These are phyloP conservation scores for Apocheima hispidaria DNA, from an alignment of 2,888 invertebrate genomes.

Conservation along the genomic window DNA sequence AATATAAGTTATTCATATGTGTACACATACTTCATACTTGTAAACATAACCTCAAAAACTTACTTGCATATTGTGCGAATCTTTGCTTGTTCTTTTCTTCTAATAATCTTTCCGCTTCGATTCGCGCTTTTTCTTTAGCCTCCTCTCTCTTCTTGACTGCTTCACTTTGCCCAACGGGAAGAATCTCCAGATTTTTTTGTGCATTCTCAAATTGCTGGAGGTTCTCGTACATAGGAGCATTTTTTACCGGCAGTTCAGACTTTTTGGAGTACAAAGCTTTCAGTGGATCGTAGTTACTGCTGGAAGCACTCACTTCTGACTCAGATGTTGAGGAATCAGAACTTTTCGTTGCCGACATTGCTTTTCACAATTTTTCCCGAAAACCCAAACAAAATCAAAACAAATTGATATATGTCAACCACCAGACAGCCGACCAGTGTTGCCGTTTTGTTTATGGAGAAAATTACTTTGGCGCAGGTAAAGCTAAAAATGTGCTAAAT, in stretches of 20 bases:
- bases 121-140: slow-evolving; percentile 61
- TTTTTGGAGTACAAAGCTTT: slow-evolving; percentile 88
- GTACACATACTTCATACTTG: neutral
- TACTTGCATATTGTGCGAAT: slow-evolving; percentile 75
- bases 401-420: neutral
- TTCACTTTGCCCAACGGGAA: slow-evolving; percentile 65
- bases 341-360: slow-evolving; percentile 63
- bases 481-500: too few species aligned
- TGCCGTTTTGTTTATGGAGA: neutral
- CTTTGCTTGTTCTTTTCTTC: slow-evolving; percentile 74
- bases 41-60: slow-evolving; percentile 74
- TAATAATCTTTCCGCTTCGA: slow-evolving; percentile 58
- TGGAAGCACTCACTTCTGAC: slow-evolving; percentile 73
- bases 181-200: slow-evolving; percentile 50
- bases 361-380: slow-evolving; percentile 5
- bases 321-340: slow-evolving; percentile 76
- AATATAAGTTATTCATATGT: neutral
- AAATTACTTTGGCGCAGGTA: too few species aligned
- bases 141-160: slow-evolving; percentile 66
- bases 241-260: slow-evolving; percentile 81
- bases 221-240: slow-evolving; percentile 89
- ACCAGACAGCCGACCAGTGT: too few species aligned
- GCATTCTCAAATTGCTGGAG: slow-evolving; percentile 85
- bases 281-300: slow-evolving; percentile 88
- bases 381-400: slow-evolving; percentile 27